A percentile compares a stretch with the other conserved stretches of the same genome.
These are phyloP conservation scores for Leptinotarsa juncta DNA, from an alignment of 2,888 invertebrate genomes.

Conservation along the genomic window DNA sequence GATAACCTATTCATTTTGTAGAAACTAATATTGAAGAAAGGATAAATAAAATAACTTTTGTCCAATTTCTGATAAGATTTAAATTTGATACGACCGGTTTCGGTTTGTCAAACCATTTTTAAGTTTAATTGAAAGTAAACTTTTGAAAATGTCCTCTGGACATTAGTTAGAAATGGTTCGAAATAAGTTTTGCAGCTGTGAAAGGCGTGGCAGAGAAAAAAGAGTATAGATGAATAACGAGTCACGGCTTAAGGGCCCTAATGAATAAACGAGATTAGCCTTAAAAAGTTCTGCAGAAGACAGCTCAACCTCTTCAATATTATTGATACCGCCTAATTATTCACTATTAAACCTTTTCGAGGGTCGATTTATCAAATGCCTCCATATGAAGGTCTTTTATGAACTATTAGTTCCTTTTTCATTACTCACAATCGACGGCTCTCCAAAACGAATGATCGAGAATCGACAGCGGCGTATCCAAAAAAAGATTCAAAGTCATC, in stretches of 20 bases:
- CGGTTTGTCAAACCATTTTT: too few relatives aligned
- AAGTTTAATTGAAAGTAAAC: too few relatives aligned
- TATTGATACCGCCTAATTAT: slow-evolving; percentile 26
- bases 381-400: not conserved
- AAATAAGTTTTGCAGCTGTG: not conserved
- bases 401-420: slow-evolving; percentile 6
- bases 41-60: too few relatives aligned
- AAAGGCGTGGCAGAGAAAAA: slow-evolving; percentile 14
- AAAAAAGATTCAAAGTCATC: not conserved
- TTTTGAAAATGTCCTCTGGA: not conserved
- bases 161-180: not conserved
- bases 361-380: slow-evolving; percentile 22
- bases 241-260: not conserved
- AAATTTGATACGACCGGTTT: too few relatives aligned
- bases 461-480: not conserved
- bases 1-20: too few relatives aligned
- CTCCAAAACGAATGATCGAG: not conserved
- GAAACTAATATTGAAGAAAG: too few relatives aligned
- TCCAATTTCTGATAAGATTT: too few relatives aligned
- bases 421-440: slow-evolving; percentile 5
- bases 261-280: slow-evolving; percentile 15
- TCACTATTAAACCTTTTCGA: slow-evolving; percentile 23
- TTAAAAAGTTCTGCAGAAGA: slow-evolving; percentile 18
- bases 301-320: slow-evolving; percentile 21
- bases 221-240: slow-evolving; percentile 7